These are phyloP conservation scores for Hirtodrosophila confusa DNA, from an alignment of 2,888 invertebrate species.

Conservation along the genomic window DNA sequence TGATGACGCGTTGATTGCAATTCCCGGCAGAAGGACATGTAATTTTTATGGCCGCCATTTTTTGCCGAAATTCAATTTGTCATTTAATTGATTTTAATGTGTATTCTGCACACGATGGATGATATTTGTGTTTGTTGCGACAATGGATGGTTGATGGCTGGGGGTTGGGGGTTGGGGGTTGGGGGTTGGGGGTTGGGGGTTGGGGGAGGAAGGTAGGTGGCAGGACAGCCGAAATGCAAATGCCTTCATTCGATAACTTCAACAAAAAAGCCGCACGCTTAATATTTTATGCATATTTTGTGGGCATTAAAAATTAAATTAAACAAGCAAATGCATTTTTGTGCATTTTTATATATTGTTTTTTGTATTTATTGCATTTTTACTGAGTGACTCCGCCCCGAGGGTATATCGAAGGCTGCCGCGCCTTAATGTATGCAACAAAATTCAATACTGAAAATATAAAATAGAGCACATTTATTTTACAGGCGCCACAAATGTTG, in stretches of 20 bases:
- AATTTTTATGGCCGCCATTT: constrained; percentile 73
- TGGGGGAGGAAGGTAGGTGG: no score
- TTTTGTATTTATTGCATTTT: constrained; percentile 65
- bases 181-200: no score
- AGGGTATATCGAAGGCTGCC: constrained; percentile 8
- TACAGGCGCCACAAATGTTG: constrained; percentile 55
- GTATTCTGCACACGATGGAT: constrained; percentile 32
- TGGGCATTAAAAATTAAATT: constrained; percentile 78
- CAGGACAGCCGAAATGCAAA: constrained; percentile 57
- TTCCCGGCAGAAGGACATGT: constrained; percentile 76
- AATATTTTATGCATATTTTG: constrained; percentile 79
- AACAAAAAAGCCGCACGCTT: constrained; percentile 52
- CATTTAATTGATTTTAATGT: constrained; percentile 81
- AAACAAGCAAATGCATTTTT: constrained; percentile 73
- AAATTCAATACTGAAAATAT: constrained; percentile 16
- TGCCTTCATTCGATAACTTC: constrained; percentile 29
- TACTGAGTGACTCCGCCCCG: constrained; percentile 21
- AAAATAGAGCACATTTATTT: constrained; percentile 1
- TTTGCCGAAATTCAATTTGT: constrained; percentile 78
- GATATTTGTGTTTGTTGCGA: constrained; percentile 45
- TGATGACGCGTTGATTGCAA: constrained; percentile 78
- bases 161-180: no score
- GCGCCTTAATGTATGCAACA: constrained; percentile 68
- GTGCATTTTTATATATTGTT: constrained; percentile 61
- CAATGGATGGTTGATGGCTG: not conserved